phyloP scores from a whole-genome alignment of 2,888 invertebrate genomes.

The Brenthis hecate region DNA sequence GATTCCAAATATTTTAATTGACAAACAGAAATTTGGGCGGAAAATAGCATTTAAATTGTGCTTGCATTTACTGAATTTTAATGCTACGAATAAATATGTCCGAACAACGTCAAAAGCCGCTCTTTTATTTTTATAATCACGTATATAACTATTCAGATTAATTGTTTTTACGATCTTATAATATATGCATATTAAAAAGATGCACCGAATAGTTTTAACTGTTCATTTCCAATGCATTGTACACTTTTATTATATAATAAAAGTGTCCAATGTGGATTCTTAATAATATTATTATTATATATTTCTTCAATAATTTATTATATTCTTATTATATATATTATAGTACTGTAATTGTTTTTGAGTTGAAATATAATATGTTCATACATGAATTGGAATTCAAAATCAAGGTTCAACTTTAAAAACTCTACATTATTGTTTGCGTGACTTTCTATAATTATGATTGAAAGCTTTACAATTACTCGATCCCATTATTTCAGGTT shows the following conservation, averaged over 20 bases:
- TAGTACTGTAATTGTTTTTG: no score
- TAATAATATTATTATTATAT: no score
- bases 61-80: conserved; percentile 74
- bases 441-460: conserved; percentile 76
- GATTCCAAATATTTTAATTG: conserved; percentile 80
- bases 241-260: no score
- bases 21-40: conserved; percentile 75
- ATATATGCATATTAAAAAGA: no score
- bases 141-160: not conserved
- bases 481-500: conserved; percentile 67
- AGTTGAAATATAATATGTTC: no score
- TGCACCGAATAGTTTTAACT: no score
- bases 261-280: no score
- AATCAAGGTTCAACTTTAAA: conserved; percentile 36
- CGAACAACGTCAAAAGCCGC: conserved; percentile 27
- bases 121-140: conserved; percentile 18
- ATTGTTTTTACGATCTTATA: not conserved
- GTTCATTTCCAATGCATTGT: no score
- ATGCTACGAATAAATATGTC: conserved; percentile 74
- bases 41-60: conserved; percentile 76
- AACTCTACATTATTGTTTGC: conserved; percentile 63
- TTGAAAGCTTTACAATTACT: conserved; percentile 65
- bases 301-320: no score
- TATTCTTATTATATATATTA: no score
- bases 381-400: not conserved